Base-by-base conservation (phyloP, 1,140 invertebrate species). In the Drosophila orena region DNA sequence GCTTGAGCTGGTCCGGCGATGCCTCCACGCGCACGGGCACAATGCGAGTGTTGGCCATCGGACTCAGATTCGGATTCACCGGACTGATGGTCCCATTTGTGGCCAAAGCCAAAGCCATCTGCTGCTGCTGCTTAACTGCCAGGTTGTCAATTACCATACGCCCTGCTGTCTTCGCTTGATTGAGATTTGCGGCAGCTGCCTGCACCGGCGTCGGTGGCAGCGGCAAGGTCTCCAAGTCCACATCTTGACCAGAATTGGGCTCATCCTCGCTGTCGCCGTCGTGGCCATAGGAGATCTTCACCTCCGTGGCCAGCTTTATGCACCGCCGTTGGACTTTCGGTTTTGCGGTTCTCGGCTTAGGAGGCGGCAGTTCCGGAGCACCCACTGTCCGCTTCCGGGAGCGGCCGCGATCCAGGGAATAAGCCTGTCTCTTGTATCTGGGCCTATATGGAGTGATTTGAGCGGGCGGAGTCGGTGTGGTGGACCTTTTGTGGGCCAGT, bases 271-370 rank as follows among this genome's bases (percentile, higher is more conserved):
- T 88, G 72, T 88, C 83, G 49, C 75, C 83, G 10, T 86, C 81
- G 57, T 81, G 75, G 12, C 86, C 80, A 37, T 91, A 91, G 60
- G 73, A 75, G 52, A 91, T 91, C 64, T 79, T 83, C 27, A 91
- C 77, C 69, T 91, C 90, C 7, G 90, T 91, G 69, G 81, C 85
- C 66, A 91, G 56, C 58, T 91, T 91, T 17, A 91, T 91, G 69
- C 79, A 78, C 20, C 90, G 72, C 8, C 90, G 66, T 24, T 91
- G 89, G 43, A 91, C 61, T 6, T 78, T 79, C 1, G 90, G 81
- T 37, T 72, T 53, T 5, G 20, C 27, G 4, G 30, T 55, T 5
- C 89, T 65, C 0, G 90, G 90, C 11, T 91, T 91, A 8, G 54
- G 80, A 14, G 90, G 90, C 6, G 90, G 90, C 69, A 91, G 38